Conservation (phyloP, 2,888 invertebrate genomes). For the Metacarcinus magister region DNA sequence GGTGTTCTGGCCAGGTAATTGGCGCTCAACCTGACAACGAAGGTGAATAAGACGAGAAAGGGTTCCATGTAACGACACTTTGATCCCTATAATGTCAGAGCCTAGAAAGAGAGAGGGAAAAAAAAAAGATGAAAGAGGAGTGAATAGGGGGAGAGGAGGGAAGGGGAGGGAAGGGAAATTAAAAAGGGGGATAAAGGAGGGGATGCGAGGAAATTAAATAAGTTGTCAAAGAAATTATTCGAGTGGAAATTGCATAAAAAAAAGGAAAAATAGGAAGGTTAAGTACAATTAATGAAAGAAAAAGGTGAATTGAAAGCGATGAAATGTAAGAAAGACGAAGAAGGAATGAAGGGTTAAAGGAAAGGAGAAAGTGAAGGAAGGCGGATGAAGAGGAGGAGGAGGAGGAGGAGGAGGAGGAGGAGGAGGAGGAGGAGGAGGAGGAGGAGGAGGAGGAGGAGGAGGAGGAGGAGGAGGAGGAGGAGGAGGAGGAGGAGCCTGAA, state of each 20-base stretch:
- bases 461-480: neutral
- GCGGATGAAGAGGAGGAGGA: neutral
- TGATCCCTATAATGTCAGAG: slow-evolving; percentile 42
- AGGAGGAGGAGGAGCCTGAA: neutral
- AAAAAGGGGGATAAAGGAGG: neutral
- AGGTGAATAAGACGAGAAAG: slow-evolving; percentile 41
- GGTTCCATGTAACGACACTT: neutral
- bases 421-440: neutral
- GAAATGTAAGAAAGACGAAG: neutral
- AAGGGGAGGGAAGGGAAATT: neutral
- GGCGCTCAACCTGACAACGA: slow-evolving; percentile 47
- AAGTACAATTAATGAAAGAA: too few relatives aligned
- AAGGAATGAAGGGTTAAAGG: neutral
- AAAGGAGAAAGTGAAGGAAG: neutral
- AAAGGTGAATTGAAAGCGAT: neutral
- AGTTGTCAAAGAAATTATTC: neutral
- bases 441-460: neutral
- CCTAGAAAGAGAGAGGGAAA: neutral
- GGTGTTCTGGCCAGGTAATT: neutral
- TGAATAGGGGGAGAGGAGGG: too few relatives aligned
- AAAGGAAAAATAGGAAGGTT: too few relatives aligned
- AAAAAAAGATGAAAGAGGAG: neutral
- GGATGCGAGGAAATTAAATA: neutral
- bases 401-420: neutral
- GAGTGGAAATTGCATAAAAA: neutral